A percentile compares a stretch with the other conserved stretches of the same genome.
Conservation (phyloP, 2,888 invertebrate species). For the Lasioglossum zephyrum region DNA sequence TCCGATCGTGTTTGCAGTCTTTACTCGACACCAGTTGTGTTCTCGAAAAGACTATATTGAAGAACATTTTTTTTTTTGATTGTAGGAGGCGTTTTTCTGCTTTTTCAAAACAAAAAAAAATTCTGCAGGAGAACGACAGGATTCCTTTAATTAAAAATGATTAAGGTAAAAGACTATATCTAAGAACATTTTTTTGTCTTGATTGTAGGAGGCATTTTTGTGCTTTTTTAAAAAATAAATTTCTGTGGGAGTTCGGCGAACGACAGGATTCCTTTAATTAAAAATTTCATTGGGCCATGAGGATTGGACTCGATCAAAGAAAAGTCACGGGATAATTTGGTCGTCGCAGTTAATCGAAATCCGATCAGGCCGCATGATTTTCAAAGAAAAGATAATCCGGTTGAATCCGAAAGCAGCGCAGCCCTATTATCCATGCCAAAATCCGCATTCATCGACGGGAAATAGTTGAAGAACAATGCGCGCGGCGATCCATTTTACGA, state of each 20-base stretch:
- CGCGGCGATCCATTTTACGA: background rate
- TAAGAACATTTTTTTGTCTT: no score
- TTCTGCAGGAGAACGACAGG: no score
- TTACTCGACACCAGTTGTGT: no score
- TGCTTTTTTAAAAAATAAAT: background rate
- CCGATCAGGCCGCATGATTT: background rate
- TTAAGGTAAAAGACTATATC: background rate
- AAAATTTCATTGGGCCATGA: background rate
- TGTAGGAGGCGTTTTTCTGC: no score
- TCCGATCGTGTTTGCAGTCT: no score
- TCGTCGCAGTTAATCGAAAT: constrained; percentile 4
- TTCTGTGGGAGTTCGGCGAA: background rate
- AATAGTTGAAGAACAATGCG: background rate
- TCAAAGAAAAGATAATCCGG: background rate
- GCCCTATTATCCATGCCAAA: background rate
- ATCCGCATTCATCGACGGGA: background rate
- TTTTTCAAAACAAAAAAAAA: no score
- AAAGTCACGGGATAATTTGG: background rate
- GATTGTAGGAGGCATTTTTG: background rate
- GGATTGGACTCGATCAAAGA: background rate
- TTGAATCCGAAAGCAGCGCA: background rate
- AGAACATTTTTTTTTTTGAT: no score
- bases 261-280: background rate
- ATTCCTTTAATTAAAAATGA: no score
- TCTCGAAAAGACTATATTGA: no score